A percentile compares a stretch with the other conserved stretches of the same genome.
Conservation (phyloP, 2,113 vertebrate genomes). For the Ammodytes marinus region DNA sequence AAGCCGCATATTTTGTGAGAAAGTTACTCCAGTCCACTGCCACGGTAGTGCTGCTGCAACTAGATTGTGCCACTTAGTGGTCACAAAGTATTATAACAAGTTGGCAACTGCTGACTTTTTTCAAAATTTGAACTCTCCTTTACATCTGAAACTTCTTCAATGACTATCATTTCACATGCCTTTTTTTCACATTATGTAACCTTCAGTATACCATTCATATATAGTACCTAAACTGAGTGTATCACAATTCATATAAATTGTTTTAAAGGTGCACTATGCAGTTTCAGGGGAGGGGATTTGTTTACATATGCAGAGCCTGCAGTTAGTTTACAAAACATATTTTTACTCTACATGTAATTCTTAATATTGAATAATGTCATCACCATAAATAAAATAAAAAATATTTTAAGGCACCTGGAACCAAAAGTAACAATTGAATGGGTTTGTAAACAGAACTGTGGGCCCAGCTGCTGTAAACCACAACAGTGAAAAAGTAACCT, state of each 20-base stretch:
- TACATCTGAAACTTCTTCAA: neutral
- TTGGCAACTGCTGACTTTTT: neutral
- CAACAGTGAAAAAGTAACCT: too few species aligned
- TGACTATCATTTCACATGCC: neutral
- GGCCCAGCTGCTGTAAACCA: too few species aligned
- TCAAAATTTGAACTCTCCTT: neutral
- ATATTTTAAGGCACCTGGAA: too few species aligned
- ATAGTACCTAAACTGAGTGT: neutral
- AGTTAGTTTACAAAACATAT: too few species aligned
- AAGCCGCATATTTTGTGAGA: neutral
- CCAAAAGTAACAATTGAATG: too few species aligned
- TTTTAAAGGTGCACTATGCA: neutral
- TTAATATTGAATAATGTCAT: too few species aligned
- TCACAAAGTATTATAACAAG: constrained; percentile 36
- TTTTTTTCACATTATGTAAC: neutral
- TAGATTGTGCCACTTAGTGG: constrained; percentile 55
- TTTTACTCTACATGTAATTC: too few species aligned
- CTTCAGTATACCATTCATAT: neutral
- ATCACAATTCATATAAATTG: neutral
- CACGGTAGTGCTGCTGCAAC: neutral
- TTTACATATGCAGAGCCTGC: too few species aligned
- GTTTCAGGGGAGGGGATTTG: too few species aligned
- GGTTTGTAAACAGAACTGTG: too few species aligned
- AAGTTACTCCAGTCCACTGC: neutral
- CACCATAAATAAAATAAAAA: too few species aligned